Evolutionary conservation across 2,797 vertebrate genomes (phyloP).

Genomic region (Danio albolineatus): DNA sequence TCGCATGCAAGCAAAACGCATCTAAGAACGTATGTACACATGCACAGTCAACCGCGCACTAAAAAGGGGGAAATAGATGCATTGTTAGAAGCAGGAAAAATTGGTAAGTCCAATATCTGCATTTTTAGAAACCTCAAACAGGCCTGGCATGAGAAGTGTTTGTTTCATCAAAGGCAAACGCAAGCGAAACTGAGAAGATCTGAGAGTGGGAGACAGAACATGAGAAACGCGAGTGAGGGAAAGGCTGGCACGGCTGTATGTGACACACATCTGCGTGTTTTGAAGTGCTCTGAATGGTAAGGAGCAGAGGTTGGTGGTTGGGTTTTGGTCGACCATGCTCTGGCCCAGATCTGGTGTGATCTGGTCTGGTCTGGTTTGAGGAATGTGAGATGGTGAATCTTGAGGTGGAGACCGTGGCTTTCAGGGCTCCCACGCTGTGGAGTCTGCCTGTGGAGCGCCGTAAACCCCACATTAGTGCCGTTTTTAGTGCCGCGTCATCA

Average conservation of each 20-base stretch:
- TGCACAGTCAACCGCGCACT: too few relatives aligned
- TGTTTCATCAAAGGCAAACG: constrained; percentile 31
- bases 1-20: neutral
- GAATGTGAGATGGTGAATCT: constrained; percentile 55
- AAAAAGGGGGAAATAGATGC: too few relatives aligned
- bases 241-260: neutral
- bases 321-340: constrained; percentile 70
- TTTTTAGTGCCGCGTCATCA: neutral
- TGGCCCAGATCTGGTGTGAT: constrained; percentile 72
- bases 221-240: constrained; percentile 2
- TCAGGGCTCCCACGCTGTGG: constrained; percentile 37
- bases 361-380: constrained; percentile 60
- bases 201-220: constrained; percentile 42
- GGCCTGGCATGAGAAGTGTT: constrained; percentile 29
- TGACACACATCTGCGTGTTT: constrained; percentile 41
- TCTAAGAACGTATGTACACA: too few relatives aligned
- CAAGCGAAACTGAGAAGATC: constrained; percentile 54
- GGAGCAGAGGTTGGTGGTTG: constrained; percentile 70
- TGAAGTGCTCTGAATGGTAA: constrained; percentile 61
- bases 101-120: too few relatives aligned
- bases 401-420: constrained; percentile 60
- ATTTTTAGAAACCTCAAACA: neutral
- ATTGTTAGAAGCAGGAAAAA: too few relatives aligned
- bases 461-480: constrained; percentile 46
- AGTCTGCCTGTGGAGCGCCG: constrained; percentile 41